phyloP scores from a whole-genome alignment of 1,140 invertebrate genomes.

The Chironomus striatipennis region DNA sequence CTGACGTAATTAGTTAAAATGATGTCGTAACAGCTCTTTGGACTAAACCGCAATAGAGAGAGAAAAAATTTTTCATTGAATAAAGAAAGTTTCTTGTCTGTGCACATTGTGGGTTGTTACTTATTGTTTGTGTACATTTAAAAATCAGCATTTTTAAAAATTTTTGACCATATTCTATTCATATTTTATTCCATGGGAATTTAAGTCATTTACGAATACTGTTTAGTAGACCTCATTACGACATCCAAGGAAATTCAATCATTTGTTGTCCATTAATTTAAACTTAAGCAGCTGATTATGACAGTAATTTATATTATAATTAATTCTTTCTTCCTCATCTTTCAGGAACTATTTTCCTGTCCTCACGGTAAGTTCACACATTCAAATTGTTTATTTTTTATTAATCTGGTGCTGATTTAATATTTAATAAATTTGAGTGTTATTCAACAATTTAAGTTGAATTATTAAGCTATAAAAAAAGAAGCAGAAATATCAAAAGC shows the following conservation, averaged over 20 bases:
- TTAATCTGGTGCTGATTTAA: neutral
- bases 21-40: neutral
- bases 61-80: neutral
- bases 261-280: conserved; percentile 9
- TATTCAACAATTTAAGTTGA: neutral
- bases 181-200: neutral
- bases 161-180: neutral
- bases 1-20: neutral
- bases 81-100: neutral
- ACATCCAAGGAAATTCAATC: conserved; percentile 6
- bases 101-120: neutral
- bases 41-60: neutral
- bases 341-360: conserved; percentile 20
- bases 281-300: neutral
- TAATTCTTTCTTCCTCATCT: neutral
- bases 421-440: neutral
- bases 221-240: neutral
- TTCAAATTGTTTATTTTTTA: neutral
- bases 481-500: neutral
- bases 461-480: neutral
- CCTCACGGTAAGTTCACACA: conserved; percentile 2
- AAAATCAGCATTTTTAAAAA: neutral
- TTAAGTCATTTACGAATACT: neutral
- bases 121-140: neutral
- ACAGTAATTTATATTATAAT: neutral